phyloP scores from a whole-genome alignment of 2,888 invertebrate genomes.

The Drosophila atripex region DNA sequence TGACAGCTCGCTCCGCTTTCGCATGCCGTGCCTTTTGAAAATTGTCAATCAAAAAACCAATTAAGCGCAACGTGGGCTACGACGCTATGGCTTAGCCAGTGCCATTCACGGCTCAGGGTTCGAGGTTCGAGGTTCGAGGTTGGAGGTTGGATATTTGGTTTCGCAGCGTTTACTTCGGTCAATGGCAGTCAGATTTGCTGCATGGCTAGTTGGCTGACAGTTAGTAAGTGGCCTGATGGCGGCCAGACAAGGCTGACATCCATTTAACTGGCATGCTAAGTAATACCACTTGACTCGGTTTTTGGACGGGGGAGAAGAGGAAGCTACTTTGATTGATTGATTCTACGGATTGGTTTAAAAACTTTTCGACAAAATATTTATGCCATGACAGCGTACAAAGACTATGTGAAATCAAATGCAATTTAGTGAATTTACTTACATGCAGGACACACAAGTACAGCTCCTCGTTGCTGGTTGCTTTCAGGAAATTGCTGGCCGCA shows the following conservation, averaged over 20 bases:
- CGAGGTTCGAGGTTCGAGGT: neutral
- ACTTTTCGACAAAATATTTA: neutral
- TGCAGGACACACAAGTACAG: slow-evolving; percentile 85
- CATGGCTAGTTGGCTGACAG: slow-evolving; percentile 23
- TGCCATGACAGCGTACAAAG: slow-evolving; percentile 1
- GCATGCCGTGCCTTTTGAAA: slow-evolving; percentile 58
- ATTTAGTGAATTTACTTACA: slow-evolving; percentile 81
- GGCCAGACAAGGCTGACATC: slow-evolving; percentile 42
- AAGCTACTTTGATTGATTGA: neutral
- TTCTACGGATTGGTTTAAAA: neutral
- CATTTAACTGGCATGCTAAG: slow-evolving; percentile 45
- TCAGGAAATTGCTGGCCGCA: slow-evolving; percentile 85
- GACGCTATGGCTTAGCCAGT: slow-evolving; percentile 39
- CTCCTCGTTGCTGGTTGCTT: slow-evolving; percentile 83
- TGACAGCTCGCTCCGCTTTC: slow-evolving; percentile 32
- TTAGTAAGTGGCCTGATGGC: slow-evolving; percentile 40
- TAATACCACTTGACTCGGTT: slow-evolving; percentile 3
- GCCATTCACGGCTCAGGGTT: slow-evolving; percentile 26
- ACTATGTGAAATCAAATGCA: neutral
- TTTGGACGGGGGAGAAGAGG: neutral
- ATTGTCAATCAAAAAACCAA: slow-evolving; percentile 82
- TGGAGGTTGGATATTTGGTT: slow-evolving; percentile 8
- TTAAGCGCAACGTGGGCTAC: slow-evolving; percentile 66
- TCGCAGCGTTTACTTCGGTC: slow-evolving; percentile 30
- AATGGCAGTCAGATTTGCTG: slow-evolving; percentile 34